Base-by-base conservation (phyloP, 1,140 invertebrate species). In the Leucophenga varia region DNA sequence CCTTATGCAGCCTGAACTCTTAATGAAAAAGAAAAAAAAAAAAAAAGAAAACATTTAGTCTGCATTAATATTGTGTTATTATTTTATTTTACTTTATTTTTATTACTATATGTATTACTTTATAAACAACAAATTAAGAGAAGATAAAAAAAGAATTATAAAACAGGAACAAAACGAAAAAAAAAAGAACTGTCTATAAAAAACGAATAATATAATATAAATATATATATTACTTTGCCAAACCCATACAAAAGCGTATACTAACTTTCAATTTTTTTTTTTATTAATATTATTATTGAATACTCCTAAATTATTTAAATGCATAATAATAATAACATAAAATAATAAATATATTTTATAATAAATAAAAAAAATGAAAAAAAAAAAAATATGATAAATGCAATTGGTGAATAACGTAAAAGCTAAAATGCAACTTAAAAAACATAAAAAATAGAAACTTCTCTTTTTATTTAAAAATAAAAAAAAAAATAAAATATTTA, bases 291-390 rank as follows among this genome's bases (percentile, higher is more conserved):
- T 59, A n/a, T 47, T 67, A 59, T 67, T 67, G 35, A 67, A 67
- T 67, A 67, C 63, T 67, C 63, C 61, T 67, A 63, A 67, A 67
- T 67, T 67, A 67, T 67, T 67, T 57, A 63, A 54, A 21, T 16
- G n/a, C 48, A 44, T 47, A 41, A 54, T 17, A 45, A 39, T 43
- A 35, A 38, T 35, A 43, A 37, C 47, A 47, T 30, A 30, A n/a
- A 30, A 46, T 22, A 31, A 50, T 40, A 43, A 31, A 13, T 40
- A 47, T 10, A 35, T 7, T 28, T 28, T 35, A 10, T 10, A 35
- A 35, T 10, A 35, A 35, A 14, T 13, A 35, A 41, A 47, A 52
- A 49, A 59, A 37, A 47, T 52, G 44, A 34, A 28, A 28, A 28
- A 28, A 7, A 28, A 28, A 6, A 28, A 7, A 28, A 28, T 7